Base-by-base conservation (phyloP, 2,797 vertebrate genomes). In the Karalla daura region DNA sequence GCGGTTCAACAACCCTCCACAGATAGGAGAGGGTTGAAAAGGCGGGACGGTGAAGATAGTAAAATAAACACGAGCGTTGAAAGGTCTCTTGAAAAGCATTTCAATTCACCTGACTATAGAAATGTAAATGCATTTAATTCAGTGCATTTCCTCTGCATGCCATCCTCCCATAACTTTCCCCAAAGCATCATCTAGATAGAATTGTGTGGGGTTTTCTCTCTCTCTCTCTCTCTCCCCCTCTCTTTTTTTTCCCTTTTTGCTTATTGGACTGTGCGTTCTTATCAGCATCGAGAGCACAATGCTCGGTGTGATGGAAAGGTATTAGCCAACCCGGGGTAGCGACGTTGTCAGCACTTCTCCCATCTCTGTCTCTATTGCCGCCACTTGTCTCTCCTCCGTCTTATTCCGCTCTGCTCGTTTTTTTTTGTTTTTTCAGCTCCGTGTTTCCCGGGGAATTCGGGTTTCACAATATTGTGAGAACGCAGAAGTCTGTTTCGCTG, bases 251-350 rank as follows among this genome's bases (percentile, higher is more conserved):
- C 70, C 47, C 69, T 84, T 89, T 88, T 86, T 88, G 87, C 91
- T 91, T 91, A 89, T 91, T 92, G 88, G 88, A 89, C 89, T 88
- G 85, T 85, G 77, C 85, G 84, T 89, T 91, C 91, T 91, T 92
- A 92, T 92, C 91, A 91, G 91, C 85, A 82, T 76, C 59, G 75
- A 52, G 81, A 90, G 90, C 83, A 92, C 91, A 92, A 90, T 89
- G 91, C 88, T 86, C 45, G 80, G 83, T 88, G 83, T 90, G 90
- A 91, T 88, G 87, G 87, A 91, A 92, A 91, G 90, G 91, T 90
- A 89, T 90, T 88, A 90, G 83, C 88, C 87, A 87, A 83, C 74
- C 84, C 45, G 23, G 58, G 74, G 75, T 79, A 80, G 79, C 89
- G 77, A 84, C 88, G 63, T 75, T 84, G 90, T 92, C 91, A 92